Conservation (phyloP, 2,888 invertebrate genomes). For the Myopa tessellatipennis region DNA sequence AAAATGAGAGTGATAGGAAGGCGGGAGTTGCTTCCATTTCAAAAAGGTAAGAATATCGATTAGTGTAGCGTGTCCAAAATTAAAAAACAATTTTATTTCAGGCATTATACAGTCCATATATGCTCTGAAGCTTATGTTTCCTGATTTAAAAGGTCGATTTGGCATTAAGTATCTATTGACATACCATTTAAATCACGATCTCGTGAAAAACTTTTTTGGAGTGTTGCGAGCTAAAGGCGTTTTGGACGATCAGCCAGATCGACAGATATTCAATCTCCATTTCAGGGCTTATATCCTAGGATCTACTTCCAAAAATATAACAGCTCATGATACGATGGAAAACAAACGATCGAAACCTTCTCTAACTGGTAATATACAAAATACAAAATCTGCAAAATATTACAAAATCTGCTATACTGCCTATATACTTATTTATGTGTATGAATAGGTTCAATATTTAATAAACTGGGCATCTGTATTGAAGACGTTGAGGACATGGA, state of each 20-base stretch:
- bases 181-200: slow-evolving; percentile 4
- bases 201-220: slow-evolving; percentile 41
- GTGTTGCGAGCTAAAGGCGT: slow-evolving; percentile 34
- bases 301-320: slow-evolving; percentile 29
- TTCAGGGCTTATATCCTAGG: slow-evolving; percentile 20
- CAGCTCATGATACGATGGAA: background rate
- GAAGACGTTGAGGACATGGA: slow-evolving; percentile 4
- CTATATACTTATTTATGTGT: background rate
- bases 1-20: slow-evolving; percentile 39
- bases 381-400: background rate
- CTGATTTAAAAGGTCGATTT: no score
- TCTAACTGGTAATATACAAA: slow-evolving; percentile 36
- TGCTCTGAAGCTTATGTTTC: no score
- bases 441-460: slow-evolving; percentile 2
- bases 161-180: no score
- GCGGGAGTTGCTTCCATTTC: slow-evolving; percentile 37
- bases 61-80: slow-evolving; percentile 20
- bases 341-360: slow-evolving; percentile 22
- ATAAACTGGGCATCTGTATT: background rate
- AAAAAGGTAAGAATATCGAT: slow-evolving; percentile 40
- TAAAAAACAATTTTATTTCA: no score
- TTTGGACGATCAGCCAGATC: slow-evolving; percentile 37
- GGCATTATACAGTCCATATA: no score
- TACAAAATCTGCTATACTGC: background rate
- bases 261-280: slow-evolving; percentile 17